These are phyloP conservation scores for Aphelinus certus DNA, from an alignment of 1,140 invertebrate genomes.

Conservation along the genomic window DNA sequence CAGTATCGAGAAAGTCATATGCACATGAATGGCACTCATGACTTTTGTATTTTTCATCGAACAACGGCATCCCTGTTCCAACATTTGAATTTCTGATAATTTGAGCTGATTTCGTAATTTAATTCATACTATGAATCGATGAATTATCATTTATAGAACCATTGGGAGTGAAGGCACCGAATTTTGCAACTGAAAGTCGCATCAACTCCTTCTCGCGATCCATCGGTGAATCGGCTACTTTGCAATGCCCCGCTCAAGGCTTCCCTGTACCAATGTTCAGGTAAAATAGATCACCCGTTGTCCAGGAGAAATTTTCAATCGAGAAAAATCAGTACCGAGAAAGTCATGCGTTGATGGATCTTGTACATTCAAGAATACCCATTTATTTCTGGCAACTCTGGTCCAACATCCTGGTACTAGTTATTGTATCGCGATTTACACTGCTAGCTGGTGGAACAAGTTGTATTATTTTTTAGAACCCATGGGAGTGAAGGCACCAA, in stretches of 20 bases:
- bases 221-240: slow-evolving; percentile 63
- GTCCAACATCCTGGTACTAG: too few relatives aligned
- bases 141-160: slow-evolving; percentile 65
- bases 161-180: slow-evolving; percentile 73
- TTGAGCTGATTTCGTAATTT: too few relatives aligned
- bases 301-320: too few relatives aligned
- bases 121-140: too few relatives aligned
- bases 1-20: slow-evolving; percentile 35
- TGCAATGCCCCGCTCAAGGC: slow-evolving; percentile 74
- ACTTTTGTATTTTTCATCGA: too few relatives aligned
- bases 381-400: too few relatives aligned
- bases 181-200: slow-evolving; percentile 66
- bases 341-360: neutral
- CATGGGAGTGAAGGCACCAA: slow-evolving; percentile 73
- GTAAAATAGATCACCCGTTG: slow-evolving; percentile 52
- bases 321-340: too few relatives aligned
- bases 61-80: too few relatives aligned
- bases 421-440: too few relatives aligned
- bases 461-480: slow-evolving; percentile 65
- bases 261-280: slow-evolving; percentile 75
- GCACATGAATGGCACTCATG: too few relatives aligned
- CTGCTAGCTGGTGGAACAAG: too few relatives aligned
- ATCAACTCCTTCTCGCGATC: slow-evolving; percentile 66
- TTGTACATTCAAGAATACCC: slow-evolving; percentile 60
- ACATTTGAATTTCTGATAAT: too few relatives aligned